Evolutionary conservation across 2,797 vertebrate genomes (phyloP), one percentile per base, ranked within the genome.

Genomic region (Podargus strigoides): DNA sequence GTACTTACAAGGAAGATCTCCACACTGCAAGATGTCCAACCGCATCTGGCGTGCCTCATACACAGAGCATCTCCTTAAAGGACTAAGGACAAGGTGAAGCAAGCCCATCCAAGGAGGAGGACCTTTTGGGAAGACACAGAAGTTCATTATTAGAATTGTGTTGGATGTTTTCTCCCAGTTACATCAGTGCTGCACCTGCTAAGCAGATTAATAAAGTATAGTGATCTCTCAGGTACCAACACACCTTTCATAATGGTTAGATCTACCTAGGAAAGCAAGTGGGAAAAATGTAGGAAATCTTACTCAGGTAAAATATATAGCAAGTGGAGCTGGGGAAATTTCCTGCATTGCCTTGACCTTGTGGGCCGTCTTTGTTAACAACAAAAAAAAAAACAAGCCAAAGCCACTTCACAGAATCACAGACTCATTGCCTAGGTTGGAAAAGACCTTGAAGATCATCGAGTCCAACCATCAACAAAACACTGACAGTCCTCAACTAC

Each of bases 31-130:
- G 66, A 72, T 44, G 13, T 27, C 42, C 47, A n/a, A 17, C 28
- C 4, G 6, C 22, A 76, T 37, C 34, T 53, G 49, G 26, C 0
- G 0, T 27, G 12, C 39, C 56, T 32, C 9, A 1, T 32, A 27
- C 47, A 49, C 7, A 19, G 11, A 42, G 9, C 16, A 23, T 36
- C 62, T 92, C 42, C 41, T 56, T n/a, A 14, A 62, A 62, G 39
- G n/a, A 62, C 36, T 7, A 52, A 88, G 34, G 30, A 50, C 0
- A 0, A 60, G 0, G 2, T 44, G 42, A 72, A 93, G 11, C 14
- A 56, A 89, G 22, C 5, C 42, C 22, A 50, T 50, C 15, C 0
- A 2, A 86, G 24, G 46, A 86, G 9, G 3, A 52, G 1, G 3
- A 81, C 37, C 36, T 89, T 66, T 58, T 28, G 18, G 36, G 39